These are phyloP conservation scores for Cynopterus sphinx DNA, from an alignment of 2,797 vertebrate species.

Conservation along the genomic window DNA sequence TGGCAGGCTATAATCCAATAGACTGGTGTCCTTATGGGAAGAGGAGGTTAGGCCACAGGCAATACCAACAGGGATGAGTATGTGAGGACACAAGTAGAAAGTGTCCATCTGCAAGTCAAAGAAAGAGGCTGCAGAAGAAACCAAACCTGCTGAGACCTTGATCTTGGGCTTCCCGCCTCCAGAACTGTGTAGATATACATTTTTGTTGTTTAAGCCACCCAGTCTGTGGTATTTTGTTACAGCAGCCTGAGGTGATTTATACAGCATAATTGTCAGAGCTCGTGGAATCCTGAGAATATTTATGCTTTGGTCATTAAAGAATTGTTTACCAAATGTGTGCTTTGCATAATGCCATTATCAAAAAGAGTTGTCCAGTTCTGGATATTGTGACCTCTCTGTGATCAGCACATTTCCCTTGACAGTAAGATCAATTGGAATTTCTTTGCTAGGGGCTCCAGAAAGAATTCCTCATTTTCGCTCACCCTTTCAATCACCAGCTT, in stretches of 20 bases:
- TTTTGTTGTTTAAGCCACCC: neutral
- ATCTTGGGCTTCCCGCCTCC: neutral
- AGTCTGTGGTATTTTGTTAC: neutral
- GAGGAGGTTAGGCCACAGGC: neutral
- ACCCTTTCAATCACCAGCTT: neutral
- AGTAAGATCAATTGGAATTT: neutral
- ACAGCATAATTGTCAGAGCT: neutral
- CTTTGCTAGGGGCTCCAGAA: neutral
- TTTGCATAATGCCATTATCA: neutral
- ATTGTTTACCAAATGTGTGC: neutral
- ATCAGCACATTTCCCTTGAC: neutral
- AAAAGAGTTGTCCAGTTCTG: neutral
- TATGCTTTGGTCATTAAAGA: neutral
- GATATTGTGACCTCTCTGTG: neutral
- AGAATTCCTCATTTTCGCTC: neutral
- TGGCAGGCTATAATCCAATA: neutral
- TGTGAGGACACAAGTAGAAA: neutral
- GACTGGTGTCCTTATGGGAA: neutral
- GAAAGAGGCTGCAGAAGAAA: neutral
- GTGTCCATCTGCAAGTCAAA: neutral
- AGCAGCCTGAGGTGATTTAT: neutral
- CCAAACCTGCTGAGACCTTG: neutral
- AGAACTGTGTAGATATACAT: neutral
- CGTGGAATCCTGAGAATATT: neutral
- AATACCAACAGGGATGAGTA: neutral